A percentile compares a stretch with the other conserved stretches of the same genome.
Evolutionary conservation across 2,888 invertebrate species (phyloP).

Genomic region (Nomada goodeniana): DNA sequence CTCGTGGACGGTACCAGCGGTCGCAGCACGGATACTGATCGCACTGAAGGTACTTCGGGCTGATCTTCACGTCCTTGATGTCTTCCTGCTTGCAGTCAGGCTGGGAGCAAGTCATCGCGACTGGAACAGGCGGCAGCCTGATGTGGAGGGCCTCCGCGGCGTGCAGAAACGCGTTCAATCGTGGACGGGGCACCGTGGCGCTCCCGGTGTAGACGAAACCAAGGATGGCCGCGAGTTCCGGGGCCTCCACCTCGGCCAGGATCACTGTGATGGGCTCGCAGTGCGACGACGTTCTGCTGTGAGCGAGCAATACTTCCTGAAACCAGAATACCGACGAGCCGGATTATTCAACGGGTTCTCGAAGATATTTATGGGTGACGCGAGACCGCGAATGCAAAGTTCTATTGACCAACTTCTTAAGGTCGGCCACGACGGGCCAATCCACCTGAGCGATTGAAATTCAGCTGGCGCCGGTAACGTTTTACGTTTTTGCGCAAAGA

Average conservation of each 20-base stretch:
- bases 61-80: slow-evolving; percentile 72
- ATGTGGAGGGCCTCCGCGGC: slow-evolving; percentile 84
- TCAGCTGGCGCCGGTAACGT: slow-evolving; percentile 1
- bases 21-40: slow-evolving; percentile 73
- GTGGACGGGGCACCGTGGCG: slow-evolving; percentile 86
- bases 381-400: slow-evolving; percentile 33
- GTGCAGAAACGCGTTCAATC: slow-evolving; percentile 87
- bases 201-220: slow-evolving; percentile 90
- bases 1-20: slow-evolving; percentile 51
- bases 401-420: slow-evolving; percentile 44
- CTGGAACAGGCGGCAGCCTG: slow-evolving; percentile 75
- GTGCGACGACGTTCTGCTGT: slow-evolving; percentile 73
- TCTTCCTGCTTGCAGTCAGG: slow-evolving; percentile 71
- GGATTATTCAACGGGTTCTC: neutral
- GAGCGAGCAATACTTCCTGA: slow-evolving; percentile 80
- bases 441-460: slow-evolving; percentile 9
- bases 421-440: neutral
- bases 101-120: slow-evolving; percentile 51
- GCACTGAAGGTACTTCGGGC: slow-evolving; percentile 72
- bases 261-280: slow-evolving; percentile 87
- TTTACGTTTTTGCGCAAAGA: slow-evolving; percentile 7
- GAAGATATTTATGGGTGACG: slow-evolving; percentile 28
- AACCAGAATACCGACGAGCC: slow-evolving; percentile 40
- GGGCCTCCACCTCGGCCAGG: slow-evolving; percentile 88
- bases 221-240: slow-evolving; percentile 87